Percentiles rank a stretch among this genome's conserved stretches.
Evolutionary conservation across 2,888 invertebrate genomes (phyloP).

Genomic region (Melanophora roralis): DNA sequence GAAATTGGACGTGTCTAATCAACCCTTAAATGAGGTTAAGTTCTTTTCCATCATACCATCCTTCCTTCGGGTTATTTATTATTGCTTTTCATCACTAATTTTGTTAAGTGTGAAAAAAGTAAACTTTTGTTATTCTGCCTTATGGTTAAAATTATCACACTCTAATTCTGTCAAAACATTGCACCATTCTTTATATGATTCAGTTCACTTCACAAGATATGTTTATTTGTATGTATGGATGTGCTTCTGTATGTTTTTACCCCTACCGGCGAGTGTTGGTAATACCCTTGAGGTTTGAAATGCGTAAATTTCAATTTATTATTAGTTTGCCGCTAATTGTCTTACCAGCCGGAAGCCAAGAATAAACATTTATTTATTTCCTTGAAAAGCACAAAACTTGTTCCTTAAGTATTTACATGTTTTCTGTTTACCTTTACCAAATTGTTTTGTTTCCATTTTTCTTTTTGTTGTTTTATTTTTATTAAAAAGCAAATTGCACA

Average conservation of each 20-base stretch:
- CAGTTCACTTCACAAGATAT: not conserved
- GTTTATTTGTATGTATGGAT: not conserved
- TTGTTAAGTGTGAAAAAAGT: not conserved
- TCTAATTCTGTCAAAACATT: conserved; percentile 31
- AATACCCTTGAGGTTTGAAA: conserved; percentile 64
- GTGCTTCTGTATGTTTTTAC: too few species aligned
- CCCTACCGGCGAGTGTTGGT: conserved; percentile 53
- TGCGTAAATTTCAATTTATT: conserved; percentile 75
- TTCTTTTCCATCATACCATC: conserved; percentile 64
- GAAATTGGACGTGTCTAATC: conserved; percentile 70
- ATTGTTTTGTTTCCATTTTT: conserved; percentile 52
- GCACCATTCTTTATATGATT: conserved; percentile 25
- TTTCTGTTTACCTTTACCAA: conserved; percentile 51
- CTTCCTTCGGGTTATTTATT: conserved; percentile 54
- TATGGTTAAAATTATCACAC: conserved; percentile 58
- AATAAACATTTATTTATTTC: conserved; percentile 37
- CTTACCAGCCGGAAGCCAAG: conserved; percentile 72
- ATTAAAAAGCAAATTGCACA: conserved; percentile 43
- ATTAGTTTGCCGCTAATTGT: conserved; percentile 74
- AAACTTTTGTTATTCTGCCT: conserved; percentile 47
- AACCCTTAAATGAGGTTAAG: conserved; percentile 74
- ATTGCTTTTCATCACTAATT: not conserved
- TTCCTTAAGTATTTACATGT: conserved; percentile 59
- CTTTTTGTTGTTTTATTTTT: not conserved
- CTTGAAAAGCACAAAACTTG: conserved; percentile 42